Base-by-base conservation (phyloP, 2,888 invertebrate species). In the Sympetrum striolatum region DNA sequence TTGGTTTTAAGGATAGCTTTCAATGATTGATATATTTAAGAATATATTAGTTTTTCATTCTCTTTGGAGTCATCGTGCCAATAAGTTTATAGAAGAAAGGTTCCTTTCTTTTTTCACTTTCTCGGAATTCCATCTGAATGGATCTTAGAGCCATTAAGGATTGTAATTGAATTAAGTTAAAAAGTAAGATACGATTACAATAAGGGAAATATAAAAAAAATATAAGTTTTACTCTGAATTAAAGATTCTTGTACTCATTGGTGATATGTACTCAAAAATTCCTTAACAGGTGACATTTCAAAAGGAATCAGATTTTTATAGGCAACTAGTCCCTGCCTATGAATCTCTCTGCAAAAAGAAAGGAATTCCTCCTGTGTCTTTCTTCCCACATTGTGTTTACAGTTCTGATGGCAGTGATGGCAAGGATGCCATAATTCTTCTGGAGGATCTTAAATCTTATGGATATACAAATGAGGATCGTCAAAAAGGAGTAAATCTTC, bases 231-330 rank as follows among this genome's bases (percentile, higher is more conserved):
- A 6, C 6, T 44, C 10, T 44, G 44, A 8, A 6, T 44, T 44
- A 0, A 44, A 44, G 4, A 44, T 44, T 10, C 6, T n/a, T n/a
- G 64, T 64, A 22, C 12, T 10, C 0, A 64, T 64, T 8, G 1
- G 2, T n/a, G 25, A 64, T 73, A 31, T 2, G 3, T 73, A 73
- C 53, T 53, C 12, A 2, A 73, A 64, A 64, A 64, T 44, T 44
- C 64, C 14, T 73, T 73, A 31, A 31, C 93, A 94, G 0, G 90
- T 93, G 25, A 92, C 93, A 0, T 94, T 94, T 90, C 90, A 92
- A 5, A 94, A 94, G 82, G 94, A 94, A 91, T 90, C 93, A 14
- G 91, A 92, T 22, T 93, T 93, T 90, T 94, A 94, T 91, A 92
- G 92, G 25, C 91, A 91, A 14, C 81, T 93, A 22, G 92, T 92